Evolutionary conservation across 2,888 invertebrate genomes (phyloP).

Genomic region (Oscheius onirici): DNA sequence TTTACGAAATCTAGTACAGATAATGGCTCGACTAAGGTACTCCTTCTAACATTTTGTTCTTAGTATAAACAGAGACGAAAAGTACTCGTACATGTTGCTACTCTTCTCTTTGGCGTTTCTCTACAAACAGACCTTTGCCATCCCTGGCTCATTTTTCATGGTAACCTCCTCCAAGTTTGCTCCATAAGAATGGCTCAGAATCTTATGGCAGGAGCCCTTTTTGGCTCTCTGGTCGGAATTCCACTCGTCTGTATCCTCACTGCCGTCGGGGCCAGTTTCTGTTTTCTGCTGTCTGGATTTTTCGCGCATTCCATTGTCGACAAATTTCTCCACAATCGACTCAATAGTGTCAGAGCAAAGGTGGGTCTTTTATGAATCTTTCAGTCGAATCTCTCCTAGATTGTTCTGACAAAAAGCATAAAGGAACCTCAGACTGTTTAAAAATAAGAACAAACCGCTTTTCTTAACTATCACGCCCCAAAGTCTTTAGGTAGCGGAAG

Average conservation of each 20-base stretch:
- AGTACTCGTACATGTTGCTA: slow-evolving; percentile 73
- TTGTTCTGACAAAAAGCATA: too few relatives aligned
- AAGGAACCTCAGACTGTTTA: too few relatives aligned
- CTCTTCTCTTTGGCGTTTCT: slow-evolving; percentile 76
- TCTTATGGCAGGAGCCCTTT: slow-evolving; percentile 55
- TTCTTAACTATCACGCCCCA: too few relatives aligned
- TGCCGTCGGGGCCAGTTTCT: slow-evolving; percentile 48
- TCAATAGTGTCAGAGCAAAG: background rate
- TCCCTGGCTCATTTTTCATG: slow-evolving; percentile 77
- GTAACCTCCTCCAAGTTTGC: slow-evolving; percentile 69
- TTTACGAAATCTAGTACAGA: slow-evolving; percentile 22
- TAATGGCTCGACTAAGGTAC: background rate
- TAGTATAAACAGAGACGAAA: slow-evolving; percentile 59
- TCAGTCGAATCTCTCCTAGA: too few relatives aligned
- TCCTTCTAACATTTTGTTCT: background rate
- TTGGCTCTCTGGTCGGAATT: slow-evolving; percentile 47
- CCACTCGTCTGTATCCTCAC: slow-evolving; percentile 46
- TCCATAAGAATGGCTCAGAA: slow-evolving; percentile 40
- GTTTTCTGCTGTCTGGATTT: slow-evolving; percentile 43
- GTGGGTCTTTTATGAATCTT: too few relatives aligned
- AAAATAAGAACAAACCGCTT: too few relatives aligned
- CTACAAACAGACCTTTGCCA: slow-evolving; percentile 77
- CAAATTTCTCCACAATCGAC: slow-evolving; percentile 29
- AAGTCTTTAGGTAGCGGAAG: slow-evolving; percentile 32
- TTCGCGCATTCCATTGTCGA: slow-evolving; percentile 50